Base-by-base conservation (phyloP, 2,113 vertebrate species). In the Onychorhynchus coronatus region DNA sequence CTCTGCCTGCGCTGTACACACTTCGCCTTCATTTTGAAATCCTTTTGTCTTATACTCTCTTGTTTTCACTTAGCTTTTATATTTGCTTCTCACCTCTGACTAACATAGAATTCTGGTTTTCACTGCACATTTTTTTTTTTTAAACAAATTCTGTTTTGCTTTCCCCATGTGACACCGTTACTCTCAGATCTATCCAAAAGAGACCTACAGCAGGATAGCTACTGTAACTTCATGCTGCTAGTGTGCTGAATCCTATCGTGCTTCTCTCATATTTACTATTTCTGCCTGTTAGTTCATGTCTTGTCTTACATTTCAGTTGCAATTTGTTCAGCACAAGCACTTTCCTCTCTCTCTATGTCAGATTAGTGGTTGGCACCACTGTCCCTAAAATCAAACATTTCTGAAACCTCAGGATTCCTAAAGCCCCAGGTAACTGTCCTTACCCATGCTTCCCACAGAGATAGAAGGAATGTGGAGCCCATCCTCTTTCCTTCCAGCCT, bases 361-460 rank as follows among this genome's bases (percentile, higher is more conserved):
- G 2, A 1, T 72, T 82, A 41, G 8, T 79, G 25, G 27, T 80
- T 77, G 81, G 35, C 23, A 73, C 24, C 20, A 35, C 13, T 6
- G 10, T 41, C 17, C 37, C n/a, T 89, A 42, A 87, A 77, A 89
- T 44, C 41, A 47, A 28, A 17, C 1, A 2, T 72, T 75, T 67
- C 22, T 59, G 30, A 76, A 90, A 55, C 35, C 44, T 55, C 24
- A 56, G 22, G 20, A 55, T n/a, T 56, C 22, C 55, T 41, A 21
- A 41, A 30, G 27, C 41, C 27, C 44, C 2, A 0, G 23, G 39
- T 5, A 31, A 6, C 35, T 39, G 35, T 62, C 31, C 59, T 55
- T 62, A 67, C 27, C 8, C 27, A 19, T 55, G 30, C 20, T 67
- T 62, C 19, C 24, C 1, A 1, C 0, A 0, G 11, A 41, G 23